Evolutionary conservation across 2,888 invertebrate genomes (phyloP), one percentile per base, ranked within the genome.

Genomic region (Criorhina ranunculi): DNA sequence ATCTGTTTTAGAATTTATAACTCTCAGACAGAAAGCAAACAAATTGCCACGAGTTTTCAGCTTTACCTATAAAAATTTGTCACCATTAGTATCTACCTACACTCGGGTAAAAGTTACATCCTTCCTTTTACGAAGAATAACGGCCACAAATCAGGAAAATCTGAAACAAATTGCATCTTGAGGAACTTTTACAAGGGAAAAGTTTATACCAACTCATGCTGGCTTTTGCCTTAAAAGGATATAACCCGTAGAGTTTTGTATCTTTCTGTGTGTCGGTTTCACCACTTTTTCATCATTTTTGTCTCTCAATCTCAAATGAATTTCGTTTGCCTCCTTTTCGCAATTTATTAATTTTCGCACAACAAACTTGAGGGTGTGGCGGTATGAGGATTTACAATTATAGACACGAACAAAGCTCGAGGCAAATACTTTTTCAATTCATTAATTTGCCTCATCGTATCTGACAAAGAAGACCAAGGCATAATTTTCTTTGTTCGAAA

Each of bases 91-190:
- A 24, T 31, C 8, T 12, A 9, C 6, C 12, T 12, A 0, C 31
- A 51, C 3, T 0, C 8, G 5, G 24, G 7, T 12, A 8, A 17
- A 55, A 35, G 11, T 55, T 55, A 11, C 12, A 9, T 15, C 53
- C n/a, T 19, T 11, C 49, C 49, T 19, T 5, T 31, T 53, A 29
- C 24, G n/a, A 29, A 29, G 31, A 53, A 53, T 53, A 53, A 53
- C 51, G 51, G 7, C 51, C 51, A 31, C 51, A 53, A 31, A 53
- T 53, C 29, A 31, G 29, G 31, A 33, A 55, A 55, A 55, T 55
- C 11, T 55, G 15, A 35, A 33, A 35, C 53, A 55, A 55, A 55
- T 55, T 55, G 33, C 17, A 9, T 17, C 9, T 55, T 33, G 11
- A 6, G 7, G 51, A 51, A 51, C 6, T 51, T 51, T 51, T 31